Evolutionary conservation across 2,797 vertebrate genomes (phyloP), one percentile per base, ranked within the genome.

Genomic region (Urocyon cinereoargenteus): DNA sequence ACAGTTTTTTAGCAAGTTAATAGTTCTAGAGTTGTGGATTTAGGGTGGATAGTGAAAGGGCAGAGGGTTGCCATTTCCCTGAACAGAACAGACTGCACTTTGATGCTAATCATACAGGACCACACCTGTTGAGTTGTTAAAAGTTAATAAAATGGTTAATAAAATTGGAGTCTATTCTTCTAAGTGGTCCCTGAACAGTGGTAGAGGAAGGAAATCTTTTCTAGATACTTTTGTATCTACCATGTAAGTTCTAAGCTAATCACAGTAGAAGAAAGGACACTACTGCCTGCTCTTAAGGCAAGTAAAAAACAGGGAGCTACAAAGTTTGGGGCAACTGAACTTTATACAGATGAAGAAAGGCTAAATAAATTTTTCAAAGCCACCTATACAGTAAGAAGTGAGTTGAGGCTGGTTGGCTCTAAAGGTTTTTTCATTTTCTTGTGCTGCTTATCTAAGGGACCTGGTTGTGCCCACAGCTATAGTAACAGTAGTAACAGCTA

Each of bases 241-340:
- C 31, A 75, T 59, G 8, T 22, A 57, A 57, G 36, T 96, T 94
- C 59, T 92, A 84, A 87, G 55, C 49, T 68, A 96, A 89, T 49
- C 57, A 75, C 53, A 90, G 21, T 16, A 36, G 53, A 75, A 59
- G 36, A 91, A 82, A 45, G 49, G 82, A n/a, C 5, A 78, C 53
- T 91, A 31, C 6, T 92, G 34, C 11, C 66, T 59, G 19, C 62
- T 55, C 86, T 51, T 34, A 91, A 91, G 57, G 61, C 31, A 95
- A 18, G 21, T 86, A 86, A 81, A 70, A 13, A 94, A 84, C 31
- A 81, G 34, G 12, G 13, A 93, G 86, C 22, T 26, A 45, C 10
- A 55, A 59, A 31, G 34, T 53, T 79, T 24, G 36, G 34, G 51
- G 64, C 8, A 45, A 73, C 18, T 64, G 28, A 53, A 31, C 22